Evolutionary conservation across 2,113 vertebrate genomes (phyloP), one percentile per base, ranked within the genome.

Genomic region (Felis chaus): DNA sequence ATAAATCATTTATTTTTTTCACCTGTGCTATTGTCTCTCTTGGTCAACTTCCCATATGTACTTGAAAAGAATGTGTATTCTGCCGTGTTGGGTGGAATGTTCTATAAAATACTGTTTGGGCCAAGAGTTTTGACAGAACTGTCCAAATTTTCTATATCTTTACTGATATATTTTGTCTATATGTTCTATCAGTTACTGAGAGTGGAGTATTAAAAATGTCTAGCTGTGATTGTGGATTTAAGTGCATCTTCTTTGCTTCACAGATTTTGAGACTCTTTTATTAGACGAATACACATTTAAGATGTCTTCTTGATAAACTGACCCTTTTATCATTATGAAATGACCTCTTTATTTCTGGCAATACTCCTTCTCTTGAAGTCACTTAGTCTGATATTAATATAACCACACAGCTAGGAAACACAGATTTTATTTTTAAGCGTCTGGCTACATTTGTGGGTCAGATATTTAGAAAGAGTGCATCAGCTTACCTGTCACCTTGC

Each of bases 361-460:
- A 19, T 53, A 61, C 12, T 90, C 14, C 41, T 89, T 88, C 25
- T 96, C 55, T 97, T 92, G 55, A 92, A 36, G 31, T 87, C n/a
- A 71, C n/a, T 93, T 85, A 71, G 45, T 80, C 53, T 88, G 69
- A 57, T 88, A 68, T 71, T 95, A 88, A 74, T 41, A 36, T 78
- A 96, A 90, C 41, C 45, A 90, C 29, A 97, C 0, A 90, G 31
- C 27, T 65, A 80, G 84, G 63, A 94, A 97, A 91, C 55, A 79
- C 15, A 88, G 21, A 39, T 79, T 94, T 81, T 79, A 94, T 68
- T 94, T 89, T 87, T 74, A 95, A 92, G 29, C 92, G 18, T 84
- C 90, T 76, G 69, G 41, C 18, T 92, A 74, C 41, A 89, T 87
- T 90, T 97, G 48, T 90, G n/a, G 48, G 36, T 61, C 76, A 96